A percentile compares a stretch with the other conserved stretches of the same genome.
Evolutionary conservation across 2,888 invertebrate genomes (phyloP).

Genomic region (Archips crataeganus): DNA sequence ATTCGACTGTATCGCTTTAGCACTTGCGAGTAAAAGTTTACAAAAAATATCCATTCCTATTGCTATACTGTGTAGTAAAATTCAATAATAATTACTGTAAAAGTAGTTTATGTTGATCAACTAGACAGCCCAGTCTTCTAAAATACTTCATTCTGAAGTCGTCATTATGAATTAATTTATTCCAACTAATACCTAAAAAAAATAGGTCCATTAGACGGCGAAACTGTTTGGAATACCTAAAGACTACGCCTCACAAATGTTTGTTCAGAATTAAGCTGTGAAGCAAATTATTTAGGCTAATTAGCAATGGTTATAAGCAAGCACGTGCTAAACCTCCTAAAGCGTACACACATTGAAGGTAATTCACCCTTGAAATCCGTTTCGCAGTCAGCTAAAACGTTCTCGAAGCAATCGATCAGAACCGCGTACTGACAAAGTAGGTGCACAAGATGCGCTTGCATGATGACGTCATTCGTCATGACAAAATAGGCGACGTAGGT

Average conservation of each 20-base stretch:
- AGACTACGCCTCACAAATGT: too few relatives aligned
- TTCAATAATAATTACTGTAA: constrained; percentile 56
- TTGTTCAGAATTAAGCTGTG: too few relatives aligned
- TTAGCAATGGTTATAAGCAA: constrained; percentile 27
- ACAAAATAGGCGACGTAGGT: constrained; percentile 45
- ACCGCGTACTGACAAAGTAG: constrained; percentile 47
- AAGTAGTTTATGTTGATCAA: constrained; percentile 69
- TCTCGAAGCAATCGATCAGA: constrained; percentile 46
- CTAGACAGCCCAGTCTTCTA: constrained; percentile 62
- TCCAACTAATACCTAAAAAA: constrained; percentile 52
- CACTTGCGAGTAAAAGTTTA: too few relatives aligned
- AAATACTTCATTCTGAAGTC: constrained; percentile 58
- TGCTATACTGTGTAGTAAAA: neutral
- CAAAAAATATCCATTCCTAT: neutral
- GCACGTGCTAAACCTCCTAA: neutral
- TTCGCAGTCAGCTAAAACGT: constrained; percentile 42
- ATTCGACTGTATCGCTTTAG: too few relatives aligned
- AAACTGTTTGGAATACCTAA: too few relatives aligned
- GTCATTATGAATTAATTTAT: constrained; percentile 54
- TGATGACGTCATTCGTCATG: constrained; percentile 46
- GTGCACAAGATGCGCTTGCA: constrained; percentile 46
- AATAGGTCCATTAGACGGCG: neutral
- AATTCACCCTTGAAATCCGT: constrained; percentile 33
- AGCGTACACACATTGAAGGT: neutral
- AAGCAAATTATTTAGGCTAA: neutral